Evolutionary conservation across 2,888 invertebrate genomes (phyloP), one percentile per base, ranked within the genome.

Genomic region (Celastrina argiolus): DNA sequence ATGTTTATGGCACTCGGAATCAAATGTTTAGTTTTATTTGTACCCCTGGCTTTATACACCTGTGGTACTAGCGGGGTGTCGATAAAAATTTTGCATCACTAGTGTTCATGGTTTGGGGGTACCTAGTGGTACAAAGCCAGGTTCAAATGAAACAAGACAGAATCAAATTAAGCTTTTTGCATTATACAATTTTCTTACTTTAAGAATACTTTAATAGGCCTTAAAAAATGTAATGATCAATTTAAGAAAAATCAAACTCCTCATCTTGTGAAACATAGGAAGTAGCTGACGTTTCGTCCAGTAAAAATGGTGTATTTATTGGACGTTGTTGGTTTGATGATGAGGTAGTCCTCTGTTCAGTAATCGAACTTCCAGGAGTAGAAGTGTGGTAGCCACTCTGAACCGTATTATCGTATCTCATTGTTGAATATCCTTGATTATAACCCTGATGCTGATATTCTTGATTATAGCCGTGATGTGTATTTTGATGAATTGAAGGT

Each of bases 341-440:
- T 66, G 66, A 67, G 65, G 69, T 56, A 67, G 69, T 42, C 66
- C 67, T 69, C 67, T 12, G 65, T 69, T 67, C 68, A 66, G 67
- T 66, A 66, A 4, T 31, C 14, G 66, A 65, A 61, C 31, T 31
- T 31, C 31, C 31, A 31, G 31, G 31, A 31, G 31, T 31, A 31
- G 31, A 31, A 31, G 31, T 31, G 31, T 31, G 31, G 4, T 31
- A 2, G 4, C 4, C 2, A 31, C 31, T 4, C 31, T 31, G 31
- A 31, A 28, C 28, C 28, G 28, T 28, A 28, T 67, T 70, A 70
- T 68, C 66, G 66, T 68, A 59, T 70, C 68, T 68, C 64, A 34
- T 28, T 67, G 66, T 68, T 67, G 67, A 66, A 70, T 70, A 70
- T 68, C 66, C 70, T 70, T 70, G 70, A 68, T 66, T 66, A 63